A percentile compares a stretch with the other conserved stretches of the same genome.
These are phyloP conservation scores for Dysidea cf. avara DNA, from an alignment of 37 sponge, comb jelly and placozoan genomes.

Conservation along the genomic window DNA sequence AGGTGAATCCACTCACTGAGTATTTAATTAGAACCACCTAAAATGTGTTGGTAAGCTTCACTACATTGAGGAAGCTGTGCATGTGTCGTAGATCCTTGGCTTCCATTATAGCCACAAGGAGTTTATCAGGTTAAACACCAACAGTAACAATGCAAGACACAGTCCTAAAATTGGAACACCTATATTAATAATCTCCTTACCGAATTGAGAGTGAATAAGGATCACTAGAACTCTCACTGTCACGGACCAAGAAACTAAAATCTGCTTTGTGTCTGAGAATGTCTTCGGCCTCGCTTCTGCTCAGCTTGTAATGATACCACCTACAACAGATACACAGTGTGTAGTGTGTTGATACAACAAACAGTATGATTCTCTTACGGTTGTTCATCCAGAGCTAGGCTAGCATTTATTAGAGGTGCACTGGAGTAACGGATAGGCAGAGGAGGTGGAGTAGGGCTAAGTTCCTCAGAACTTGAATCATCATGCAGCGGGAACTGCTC, in stretches of 20 bases:
- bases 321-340: constrained; percentile 19
- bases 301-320: constrained; percentile 71
- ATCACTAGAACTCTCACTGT: constrained; percentile 70
- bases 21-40: no score
- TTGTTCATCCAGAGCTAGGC: no score
- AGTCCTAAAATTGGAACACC: neutral
- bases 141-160: no score
- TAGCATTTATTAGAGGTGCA: no score
- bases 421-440: no score
- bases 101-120: neutral
- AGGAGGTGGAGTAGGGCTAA: neutral
- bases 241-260: constrained; percentile 76
- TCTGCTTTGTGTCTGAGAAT: constrained; percentile 51
- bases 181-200: constrained; percentile 50
- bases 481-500: neutral
- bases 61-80: neutral
- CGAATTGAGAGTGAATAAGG: constrained; percentile 73
- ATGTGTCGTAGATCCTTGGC: neutral
- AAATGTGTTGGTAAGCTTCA: neutral
- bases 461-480: neutral
- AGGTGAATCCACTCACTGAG: no score
- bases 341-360: no score
- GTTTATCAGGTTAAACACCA: neutral
- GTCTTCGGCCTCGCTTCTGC: constrained; percentile 60
- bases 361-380: no score